These are phyloP conservation scores for Hyla sarda DNA, from an alignment of 2,113 vertebrate genomes.

Conservation along the genomic window DNA sequence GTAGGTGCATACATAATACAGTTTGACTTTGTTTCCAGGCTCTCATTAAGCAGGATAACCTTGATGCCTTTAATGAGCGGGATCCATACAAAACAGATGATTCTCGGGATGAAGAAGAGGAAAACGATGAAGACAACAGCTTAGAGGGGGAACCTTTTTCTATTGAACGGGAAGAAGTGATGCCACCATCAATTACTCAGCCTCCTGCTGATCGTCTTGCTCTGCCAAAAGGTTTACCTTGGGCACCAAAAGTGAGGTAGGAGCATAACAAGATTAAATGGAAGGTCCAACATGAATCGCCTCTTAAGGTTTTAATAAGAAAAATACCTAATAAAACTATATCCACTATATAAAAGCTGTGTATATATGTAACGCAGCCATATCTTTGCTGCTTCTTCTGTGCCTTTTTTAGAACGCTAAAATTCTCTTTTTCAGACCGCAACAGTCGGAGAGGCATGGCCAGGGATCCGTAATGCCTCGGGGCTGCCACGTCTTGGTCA, in stretches of 20 bases:
- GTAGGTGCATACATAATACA: neutral
- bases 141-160: constrained; percentile 92
- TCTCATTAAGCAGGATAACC: constrained; percentile 96
- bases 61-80: constrained; percentile 97
- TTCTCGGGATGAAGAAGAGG: constrained; percentile 91
- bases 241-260: constrained; percentile 98
- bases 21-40: constrained; percentile 70
- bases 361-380: too few relatives aligned
- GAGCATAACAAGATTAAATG: constrained; percentile 49
- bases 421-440: too few relatives aligned
- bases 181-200: constrained; percentile 89
- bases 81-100: constrained; percentile 96
- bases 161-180: constrained; percentile 92
- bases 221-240: constrained; percentile 94
- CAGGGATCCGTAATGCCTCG: too few relatives aligned
- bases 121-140: constrained; percentile 92
- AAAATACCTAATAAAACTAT: too few relatives aligned
- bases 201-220: constrained; percentile 88
- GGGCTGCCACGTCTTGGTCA: too few relatives aligned
- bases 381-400: too few relatives aligned
- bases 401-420: too few relatives aligned
- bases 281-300: neutral
- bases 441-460: too few relatives aligned
- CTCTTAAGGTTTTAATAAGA: too few relatives aligned
- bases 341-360: too few relatives aligned